Percentiles rank a stretch among this genome's conserved stretches.
Evolutionary conservation across 2,113 vertebrate species (phyloP).

Genomic region (Penelope pileata): DNA sequence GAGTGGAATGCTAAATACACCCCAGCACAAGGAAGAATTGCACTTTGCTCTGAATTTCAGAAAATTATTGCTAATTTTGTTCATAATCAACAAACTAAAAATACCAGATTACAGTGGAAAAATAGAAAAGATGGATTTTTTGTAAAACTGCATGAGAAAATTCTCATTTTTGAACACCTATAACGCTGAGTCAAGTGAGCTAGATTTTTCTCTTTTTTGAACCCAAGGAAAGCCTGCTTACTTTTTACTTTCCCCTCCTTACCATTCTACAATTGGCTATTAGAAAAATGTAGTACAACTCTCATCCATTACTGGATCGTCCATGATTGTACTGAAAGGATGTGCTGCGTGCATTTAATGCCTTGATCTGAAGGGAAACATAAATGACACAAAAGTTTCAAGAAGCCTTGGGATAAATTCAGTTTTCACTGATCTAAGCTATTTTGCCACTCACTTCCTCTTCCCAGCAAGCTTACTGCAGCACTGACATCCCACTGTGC

Average conservation of each 20-base stretch:
- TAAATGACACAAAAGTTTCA: background rate
- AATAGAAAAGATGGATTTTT: background rate
- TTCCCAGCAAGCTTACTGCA: background rate
- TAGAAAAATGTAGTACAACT: background rate
- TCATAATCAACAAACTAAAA: background rate
- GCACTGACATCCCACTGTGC: background rate
- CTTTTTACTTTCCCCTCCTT: background rate
- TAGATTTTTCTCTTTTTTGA: background rate
- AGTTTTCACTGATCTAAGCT: background rate
- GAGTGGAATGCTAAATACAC: background rate
- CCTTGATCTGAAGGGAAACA: background rate
- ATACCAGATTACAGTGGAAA: rapidly evolving
- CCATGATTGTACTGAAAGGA: background rate
- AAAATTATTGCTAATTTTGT: background rate
- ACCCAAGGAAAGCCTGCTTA: background rate
- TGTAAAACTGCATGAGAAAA: background rate
- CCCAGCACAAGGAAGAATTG: background rate
- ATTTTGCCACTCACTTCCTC: background rate
- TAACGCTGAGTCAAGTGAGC: background rate
- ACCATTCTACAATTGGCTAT: background rate
- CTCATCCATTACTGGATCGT: background rate
- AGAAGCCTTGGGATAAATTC: background rate
- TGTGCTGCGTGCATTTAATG: rapidly evolving
- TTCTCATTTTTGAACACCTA: background rate
- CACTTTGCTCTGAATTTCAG: background rate